Evolutionary conservation across 2,113 vertebrate genomes (phyloP).

Genomic region (Xenopus laevis): DNA sequence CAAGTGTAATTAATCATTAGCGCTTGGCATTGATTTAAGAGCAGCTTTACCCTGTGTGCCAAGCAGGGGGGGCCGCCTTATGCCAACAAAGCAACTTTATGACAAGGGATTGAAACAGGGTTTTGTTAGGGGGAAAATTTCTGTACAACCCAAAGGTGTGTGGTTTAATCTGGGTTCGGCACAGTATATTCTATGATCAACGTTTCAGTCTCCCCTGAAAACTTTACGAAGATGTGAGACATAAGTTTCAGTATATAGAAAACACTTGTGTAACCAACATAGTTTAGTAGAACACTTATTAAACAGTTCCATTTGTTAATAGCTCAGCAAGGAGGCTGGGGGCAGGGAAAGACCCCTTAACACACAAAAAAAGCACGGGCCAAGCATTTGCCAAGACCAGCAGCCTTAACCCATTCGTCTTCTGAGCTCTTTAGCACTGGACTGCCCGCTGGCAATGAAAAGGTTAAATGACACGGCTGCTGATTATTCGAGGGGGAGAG

Average conservation of each 20-base stretch:
- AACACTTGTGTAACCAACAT: slow-evolving; percentile 47
- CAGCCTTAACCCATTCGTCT: background rate
- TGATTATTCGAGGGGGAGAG: background rate
- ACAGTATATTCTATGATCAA: too few species aligned
- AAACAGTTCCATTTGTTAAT: slow-evolving; percentile 58
- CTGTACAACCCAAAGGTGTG: too few species aligned
- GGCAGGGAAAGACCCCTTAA: slow-evolving; percentile 22
- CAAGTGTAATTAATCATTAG: too few species aligned
- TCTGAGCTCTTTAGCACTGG: background rate
- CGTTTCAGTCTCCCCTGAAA: too few species aligned
- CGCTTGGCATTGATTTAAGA: too few species aligned
- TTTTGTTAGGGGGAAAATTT: too few species aligned
- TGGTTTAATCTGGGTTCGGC: too few species aligned
- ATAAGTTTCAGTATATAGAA: slow-evolving; percentile 16
- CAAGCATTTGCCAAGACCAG: background rate
- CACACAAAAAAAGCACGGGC: background rate
- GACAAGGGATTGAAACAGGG: too few species aligned
- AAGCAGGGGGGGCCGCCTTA: too few species aligned
- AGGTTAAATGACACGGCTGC: background rate
- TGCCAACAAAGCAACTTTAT: too few species aligned
- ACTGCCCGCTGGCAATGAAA: background rate
- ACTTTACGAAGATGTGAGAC: too few species aligned
- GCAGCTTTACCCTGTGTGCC: too few species aligned
- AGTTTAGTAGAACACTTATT: slow-evolving; percentile 51
- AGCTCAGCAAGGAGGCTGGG: slow-evolving; percentile 47